Evolutionary conservation across 2,888 invertebrate species (phyloP), one percentile per base, ranked within the genome.

Genomic region (Clistopyga incitator): DNA sequence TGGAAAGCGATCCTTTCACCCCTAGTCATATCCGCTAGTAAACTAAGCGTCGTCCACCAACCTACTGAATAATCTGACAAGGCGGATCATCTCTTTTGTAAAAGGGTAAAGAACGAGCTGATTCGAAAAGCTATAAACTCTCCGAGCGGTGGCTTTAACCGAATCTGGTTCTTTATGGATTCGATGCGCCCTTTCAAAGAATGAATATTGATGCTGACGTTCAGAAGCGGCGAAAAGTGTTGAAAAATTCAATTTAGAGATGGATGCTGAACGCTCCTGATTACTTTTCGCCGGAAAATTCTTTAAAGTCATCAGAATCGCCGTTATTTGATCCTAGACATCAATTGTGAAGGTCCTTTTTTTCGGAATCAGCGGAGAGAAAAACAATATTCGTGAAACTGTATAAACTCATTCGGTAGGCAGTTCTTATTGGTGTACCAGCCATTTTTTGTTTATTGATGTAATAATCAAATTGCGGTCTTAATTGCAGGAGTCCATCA

Each of bases 51-150:
- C 59, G 74, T 45, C 34, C 59, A 11, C 25, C 29, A 74, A 18
- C 13, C 45, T 74, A 23, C 20, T 47, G 59, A 74, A 61, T 29
- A 61, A 61, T 65, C 61, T 34, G 61, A 64, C 20, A 18, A 64
- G 38, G 25, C 15, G 25, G 34, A 64, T 64, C 61, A n/a, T 38
- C 18, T 34, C 2, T 34, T 29, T 18, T 61, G 34, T 61, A 8
- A 34, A 61, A 61, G 8, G 8, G 59, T n/a, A n/a, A 61, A n/a
- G 34, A 29, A 59, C 29, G 34, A 29, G 18, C 29, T 23, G 23
- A 13, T 11, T 42, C 2, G 61, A 10, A 6, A n/a, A 64, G 61
- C 18, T 18, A 6, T 64, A 18, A 38, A 64, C 38, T 20, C 20
- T 42, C 18, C 10, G 6, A 64, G 42, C 2, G 11, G 3, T 8